Evolutionary conservation across 2,797 vertebrate species (phyloP), one percentile per base, ranked within the genome.

Genomic region (Denticeps clupeoides): DNA sequence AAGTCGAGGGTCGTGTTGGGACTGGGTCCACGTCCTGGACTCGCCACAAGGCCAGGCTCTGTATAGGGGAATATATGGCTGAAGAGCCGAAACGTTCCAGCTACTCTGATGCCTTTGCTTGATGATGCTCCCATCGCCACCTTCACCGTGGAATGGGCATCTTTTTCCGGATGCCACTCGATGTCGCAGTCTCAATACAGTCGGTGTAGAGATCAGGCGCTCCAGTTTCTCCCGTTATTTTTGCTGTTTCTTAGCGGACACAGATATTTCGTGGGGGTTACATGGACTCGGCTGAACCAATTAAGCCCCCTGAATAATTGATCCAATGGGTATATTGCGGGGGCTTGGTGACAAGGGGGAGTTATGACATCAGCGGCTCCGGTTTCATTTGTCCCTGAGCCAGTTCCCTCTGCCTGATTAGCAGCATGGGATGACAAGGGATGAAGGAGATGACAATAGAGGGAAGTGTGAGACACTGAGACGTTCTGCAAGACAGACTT

Each of bases 241-340:
- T 65, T 67, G 71, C 71, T 72, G 69, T 75, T 69, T 67, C 63
- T 78, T 74, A 77, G 72, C 72, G 78, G 72, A 81, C 79, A 73
- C 59, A 71, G 67, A 81, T n/a, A n/a, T 76, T 75, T 72, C 67
- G 8, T 13, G 55, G 63, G 72, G 15, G 73, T 63, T 64, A 70
- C 72, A 68, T 68, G 71, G 70, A 75, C 78, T 77, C 74, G 78
- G 75, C 73, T 79, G 79, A 82, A 78, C 71, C 75, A 78, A 78
- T 77, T 76, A 82, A 78, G 78, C 58, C 18, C 70, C 71, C 71
- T 81, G 75, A 82, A 83, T 81, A 80, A 83, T 83, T 79, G 71
- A 83, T 80, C 72, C 64, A 71, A 71, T 35, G 71, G 74, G 77
- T 74, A 78, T 79, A 81, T 80, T 71, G 40, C 59, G 76, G 68